Evolutionary conservation across 2,113 vertebrate genomes (phyloP).

Genomic region (Rutilus rutilus): DNA sequence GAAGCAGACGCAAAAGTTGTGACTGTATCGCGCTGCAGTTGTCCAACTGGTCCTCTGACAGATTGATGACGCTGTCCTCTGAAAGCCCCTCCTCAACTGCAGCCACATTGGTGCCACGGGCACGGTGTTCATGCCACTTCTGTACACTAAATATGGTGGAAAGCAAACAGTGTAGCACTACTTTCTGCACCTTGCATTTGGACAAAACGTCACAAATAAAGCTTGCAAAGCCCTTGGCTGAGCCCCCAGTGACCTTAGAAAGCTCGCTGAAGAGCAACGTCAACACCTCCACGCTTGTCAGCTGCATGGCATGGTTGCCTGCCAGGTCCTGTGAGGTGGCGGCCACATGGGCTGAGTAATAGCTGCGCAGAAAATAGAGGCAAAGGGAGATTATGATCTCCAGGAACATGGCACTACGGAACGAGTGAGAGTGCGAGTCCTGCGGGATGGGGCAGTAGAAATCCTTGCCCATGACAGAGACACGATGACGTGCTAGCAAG

Average conservation of each 20-base stretch:
- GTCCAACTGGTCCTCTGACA: constrained; percentile 95
- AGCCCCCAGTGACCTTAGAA: constrained; percentile 92
- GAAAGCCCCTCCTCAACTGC: constrained; percentile 93
- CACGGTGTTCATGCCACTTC: constrained; percentile 92
- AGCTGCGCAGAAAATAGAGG: constrained; percentile 93
- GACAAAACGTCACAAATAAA: constrained; percentile 96
- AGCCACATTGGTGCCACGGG: constrained; percentile 81
- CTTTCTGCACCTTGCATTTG: constrained; percentile 98
- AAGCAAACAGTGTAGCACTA: constrained; percentile 93
- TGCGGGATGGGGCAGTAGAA: constrained; percentile 96
- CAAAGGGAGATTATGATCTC: constrained; percentile 97
- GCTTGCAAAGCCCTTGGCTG: constrained; percentile 95
- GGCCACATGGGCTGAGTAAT: constrained; percentile 92
- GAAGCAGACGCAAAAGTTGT: constrained; percentile 91
- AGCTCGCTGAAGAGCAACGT: constrained; percentile 93
- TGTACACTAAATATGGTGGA: constrained; percentile 97
- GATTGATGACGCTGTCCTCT: constrained; percentile 95
- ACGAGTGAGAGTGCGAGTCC: constrained; percentile 92
- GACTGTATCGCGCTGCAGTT: constrained; percentile 93
- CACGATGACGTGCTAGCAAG: constrained; percentile 92
- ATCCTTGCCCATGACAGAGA: constrained; percentile 98
- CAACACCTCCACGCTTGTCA: constrained; percentile 96
- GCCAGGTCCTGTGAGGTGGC: constrained; percentile 89
- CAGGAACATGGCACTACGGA: constrained; percentile 98
- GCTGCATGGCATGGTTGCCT: constrained; percentile 96